phyloP scores from a whole-genome alignment of 2,888 invertebrate genomes.

The Pyrocoelia pectoralis region DNA sequence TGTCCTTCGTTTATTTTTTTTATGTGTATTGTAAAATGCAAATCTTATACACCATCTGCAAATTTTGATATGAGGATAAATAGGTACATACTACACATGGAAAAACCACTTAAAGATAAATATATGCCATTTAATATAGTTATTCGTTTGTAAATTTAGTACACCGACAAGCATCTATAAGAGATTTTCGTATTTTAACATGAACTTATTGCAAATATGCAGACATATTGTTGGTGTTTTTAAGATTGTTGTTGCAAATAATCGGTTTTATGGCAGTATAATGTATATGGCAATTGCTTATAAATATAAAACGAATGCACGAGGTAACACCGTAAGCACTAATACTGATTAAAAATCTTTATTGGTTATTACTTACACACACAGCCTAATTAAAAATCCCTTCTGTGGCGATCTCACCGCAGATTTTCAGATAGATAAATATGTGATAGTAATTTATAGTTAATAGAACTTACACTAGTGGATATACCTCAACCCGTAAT shows the following conservation, averaged over 20 bases:
- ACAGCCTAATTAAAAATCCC: too few relatives aligned
- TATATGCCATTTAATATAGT: constrained; percentile 57
- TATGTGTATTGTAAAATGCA: constrained; percentile 18
- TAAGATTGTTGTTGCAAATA: constrained; percentile 46
- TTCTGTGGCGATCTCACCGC: too few relatives aligned
- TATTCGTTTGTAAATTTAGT: constrained; percentile 58
- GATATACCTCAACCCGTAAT: too few relatives aligned
- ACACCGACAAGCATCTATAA: constrained; percentile 54
- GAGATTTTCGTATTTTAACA: constrained; percentile 52
- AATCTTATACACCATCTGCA: constrained; percentile 3
- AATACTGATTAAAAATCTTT: too few relatives aligned
- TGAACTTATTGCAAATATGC: constrained; percentile 53
- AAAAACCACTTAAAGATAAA: constrained; percentile 39
- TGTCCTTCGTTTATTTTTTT: background rate
- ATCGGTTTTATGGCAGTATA: constrained; percentile 37
- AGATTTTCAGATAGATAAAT: too few relatives aligned
- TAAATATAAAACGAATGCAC: background rate
- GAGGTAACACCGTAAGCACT: background rate
- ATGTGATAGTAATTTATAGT: too few relatives aligned
- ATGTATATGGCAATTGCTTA: constrained; percentile 13
- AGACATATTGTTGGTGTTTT: constrained; percentile 53
- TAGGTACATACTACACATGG: constrained; percentile 11
- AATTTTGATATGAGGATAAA: background rate
- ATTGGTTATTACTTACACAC: too few relatives aligned
- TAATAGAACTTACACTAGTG: too few relatives aligned